Evolutionary conservation across 2,113 vertebrate species (phyloP).

Genomic region (Periophthalmodon schlosseri): DNA sequence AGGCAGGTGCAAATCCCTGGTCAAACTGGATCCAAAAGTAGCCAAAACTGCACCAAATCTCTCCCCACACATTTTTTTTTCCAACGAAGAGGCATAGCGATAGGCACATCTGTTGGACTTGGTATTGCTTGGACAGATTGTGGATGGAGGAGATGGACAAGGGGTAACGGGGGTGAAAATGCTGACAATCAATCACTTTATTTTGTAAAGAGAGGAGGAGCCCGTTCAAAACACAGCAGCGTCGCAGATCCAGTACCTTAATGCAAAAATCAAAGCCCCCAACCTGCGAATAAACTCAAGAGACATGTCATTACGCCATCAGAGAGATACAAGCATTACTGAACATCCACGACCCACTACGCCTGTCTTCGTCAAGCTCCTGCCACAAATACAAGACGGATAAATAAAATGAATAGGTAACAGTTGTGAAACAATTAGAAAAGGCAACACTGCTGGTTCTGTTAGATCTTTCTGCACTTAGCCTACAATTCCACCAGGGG

Average conservation of each 20-base stretch:
- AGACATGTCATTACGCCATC: conserved; percentile 56
- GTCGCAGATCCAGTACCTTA: conserved; percentile 70
- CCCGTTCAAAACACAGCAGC: conserved; percentile 41
- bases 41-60: conserved; percentile 48
- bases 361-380: conserved; percentile 60
- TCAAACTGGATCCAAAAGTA: conserved; percentile 41
- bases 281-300: conserved; percentile 64
- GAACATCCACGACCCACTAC: conserved; percentile 42
- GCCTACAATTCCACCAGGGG: conserved; percentile 50
- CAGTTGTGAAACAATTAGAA: conserved; percentile 75
- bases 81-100: conserved; percentile 69
- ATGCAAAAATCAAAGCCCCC: conserved; percentile 56
- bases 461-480: conserved; percentile 67
- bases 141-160: conserved; percentile 46
- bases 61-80: conserved; percentile 49
- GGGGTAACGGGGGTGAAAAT: conserved; percentile 32
- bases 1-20: conserved; percentile 52
- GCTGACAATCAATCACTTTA: conserved; percentile 50
- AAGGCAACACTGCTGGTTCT: conserved; percentile 83
- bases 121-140: conserved; percentile 74
- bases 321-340: conserved; percentile 60
- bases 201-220: conserved; percentile 44
- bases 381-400: conserved; percentile 66
- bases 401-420: conserved; percentile 72
- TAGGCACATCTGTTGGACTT: conserved; percentile 76